phyloP scores from a whole-genome alignment of 2,113 vertebrate species.

The Ceyx margarethae region DNA sequence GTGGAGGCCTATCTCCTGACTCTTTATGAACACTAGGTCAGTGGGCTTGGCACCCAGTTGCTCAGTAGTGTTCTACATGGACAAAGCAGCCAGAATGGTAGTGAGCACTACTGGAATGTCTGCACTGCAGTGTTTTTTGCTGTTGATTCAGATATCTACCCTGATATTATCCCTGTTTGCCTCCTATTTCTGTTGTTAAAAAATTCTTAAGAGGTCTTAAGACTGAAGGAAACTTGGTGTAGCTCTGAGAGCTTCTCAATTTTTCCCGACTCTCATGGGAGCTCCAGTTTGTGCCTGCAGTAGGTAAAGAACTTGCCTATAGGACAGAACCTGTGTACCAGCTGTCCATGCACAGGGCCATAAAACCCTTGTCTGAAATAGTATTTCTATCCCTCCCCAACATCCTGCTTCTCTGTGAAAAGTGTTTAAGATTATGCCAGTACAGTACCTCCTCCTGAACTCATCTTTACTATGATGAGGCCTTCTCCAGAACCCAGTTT shows the following conservation, averaged over 20 bases:
- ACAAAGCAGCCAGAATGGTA: not conserved
- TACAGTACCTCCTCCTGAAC: conserved; percentile 91
- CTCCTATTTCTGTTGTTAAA: not conserved
- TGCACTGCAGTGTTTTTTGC: not conserved
- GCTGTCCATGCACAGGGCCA: not conserved
- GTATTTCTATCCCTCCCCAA: not conserved
- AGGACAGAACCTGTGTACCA: not conserved
- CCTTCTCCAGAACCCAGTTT: conserved; percentile 93
- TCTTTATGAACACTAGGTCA: not conserved
- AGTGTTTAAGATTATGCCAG: not conserved
- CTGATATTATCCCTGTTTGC: not conserved
- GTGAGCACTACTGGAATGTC: not conserved
- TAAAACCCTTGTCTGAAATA: not conserved
- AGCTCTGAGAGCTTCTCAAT: not conserved
- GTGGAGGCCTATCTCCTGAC: not conserved
- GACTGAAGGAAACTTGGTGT: not conserved
- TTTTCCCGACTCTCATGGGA: not conserved
- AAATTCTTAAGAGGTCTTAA: not conserved
- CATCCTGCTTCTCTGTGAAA: not conserved
- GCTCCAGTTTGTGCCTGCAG: not conserved
- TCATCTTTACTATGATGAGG: conserved; percentile 90
- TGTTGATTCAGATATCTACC: not conserved
- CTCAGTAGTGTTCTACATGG: not conserved
- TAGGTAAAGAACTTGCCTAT: not conserved
- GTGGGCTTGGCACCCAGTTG: not conserved